Base-by-base conservation (phyloP, 2,888 invertebrate species). In the Therioaphis trifolii region DNA sequence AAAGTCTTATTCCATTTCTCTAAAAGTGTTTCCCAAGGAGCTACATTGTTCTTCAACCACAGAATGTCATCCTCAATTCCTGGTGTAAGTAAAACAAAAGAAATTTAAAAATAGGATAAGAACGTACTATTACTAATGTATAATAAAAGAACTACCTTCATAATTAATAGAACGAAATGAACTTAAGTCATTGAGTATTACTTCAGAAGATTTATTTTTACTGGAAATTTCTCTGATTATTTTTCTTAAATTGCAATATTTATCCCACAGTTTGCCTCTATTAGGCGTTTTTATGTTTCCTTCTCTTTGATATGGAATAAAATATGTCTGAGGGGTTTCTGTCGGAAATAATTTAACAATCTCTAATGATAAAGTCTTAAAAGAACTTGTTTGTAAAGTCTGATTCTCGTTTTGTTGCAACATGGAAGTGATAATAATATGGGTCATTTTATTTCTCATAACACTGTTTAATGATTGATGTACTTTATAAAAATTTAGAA, bases 381-480 rank as follows among this genome's bases (percentile, higher is more conserved):
- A 58, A 58, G 21, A 58, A 12, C 24, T 21, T 58, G 21, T 58
- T 58, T 58, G 58, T 58, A 58, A 58, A 58, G 24, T 58, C 58
- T 58, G 58, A 21, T 58, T 58, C 58, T 58, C 14, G 24, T 58
- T 24, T 24, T 24, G 11, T 58, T 58, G 58, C 24, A 58, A 58
- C 24, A 58, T 58, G 21, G 58, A 58, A 58, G 58, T 58, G 21
- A 58, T 58, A 24, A 58, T 58, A 24, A 58, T 12, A 58, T 58
- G 58, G 24, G 58, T 58, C 58, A 58, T 58, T 58, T 58, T 58
- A 58, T 58, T 58, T 58, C 58, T 58, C 21, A 58, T 58, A 58
- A 58, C 21, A 46, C 46, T 46, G 46, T 46, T 46, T 46, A 46
- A 46, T 12, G 46, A 46, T 46, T 46, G 46, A 46, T 46, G 46